Evolutionary conservation across 2,888 invertebrate genomes (phyloP).

Genomic region (Octodonta nipae): DNA sequence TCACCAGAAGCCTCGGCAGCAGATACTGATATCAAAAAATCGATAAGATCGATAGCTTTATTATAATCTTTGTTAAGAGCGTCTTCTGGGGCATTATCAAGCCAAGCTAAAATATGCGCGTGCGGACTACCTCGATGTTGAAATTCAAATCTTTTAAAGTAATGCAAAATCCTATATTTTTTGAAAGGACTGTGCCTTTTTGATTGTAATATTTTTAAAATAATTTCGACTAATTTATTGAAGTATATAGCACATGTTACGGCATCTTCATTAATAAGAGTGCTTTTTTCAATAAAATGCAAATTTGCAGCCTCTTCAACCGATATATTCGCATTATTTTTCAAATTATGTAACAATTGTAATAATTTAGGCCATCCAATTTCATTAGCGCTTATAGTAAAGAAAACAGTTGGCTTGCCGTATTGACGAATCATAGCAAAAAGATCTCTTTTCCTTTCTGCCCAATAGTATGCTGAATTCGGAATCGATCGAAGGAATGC

Average conservation of each 20-base stretch:
- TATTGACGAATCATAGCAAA: constrained; percentile 4
- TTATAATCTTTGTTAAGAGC: neutral
- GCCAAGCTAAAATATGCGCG: constrained; percentile 5
- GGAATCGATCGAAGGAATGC: constrained; percentile 2
- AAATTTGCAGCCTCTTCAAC: neutral
- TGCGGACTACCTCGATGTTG: constrained; percentile 28
- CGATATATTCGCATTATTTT: neutral
- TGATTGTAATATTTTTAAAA: constrained; percentile 18
- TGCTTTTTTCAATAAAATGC: neutral
- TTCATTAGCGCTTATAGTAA: constrained; percentile 1
- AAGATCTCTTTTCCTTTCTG: neutral
- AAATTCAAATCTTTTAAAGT: constrained; percentile 28
- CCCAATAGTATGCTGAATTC: constrained; percentile 2
- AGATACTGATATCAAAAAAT: neutral
- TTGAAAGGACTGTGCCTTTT: constrained; percentile 25
- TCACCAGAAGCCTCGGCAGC: neutral
- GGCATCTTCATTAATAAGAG: constrained; percentile 6
- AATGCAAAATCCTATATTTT: constrained; percentile 22
- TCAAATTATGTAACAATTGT: neutral
- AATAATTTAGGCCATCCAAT: neutral
- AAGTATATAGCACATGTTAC: constrained; percentile 14
- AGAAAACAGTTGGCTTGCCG: constrained; percentile 1
- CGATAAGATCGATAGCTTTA: neutral
- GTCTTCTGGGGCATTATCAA: constrained; percentile 3
- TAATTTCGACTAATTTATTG: constrained; percentile 25